Percentiles rank a stretch among this genome's conserved stretches.
Conservation (phyloP, 1,140 invertebrate species). For the Ephestia elutella region DNA sequence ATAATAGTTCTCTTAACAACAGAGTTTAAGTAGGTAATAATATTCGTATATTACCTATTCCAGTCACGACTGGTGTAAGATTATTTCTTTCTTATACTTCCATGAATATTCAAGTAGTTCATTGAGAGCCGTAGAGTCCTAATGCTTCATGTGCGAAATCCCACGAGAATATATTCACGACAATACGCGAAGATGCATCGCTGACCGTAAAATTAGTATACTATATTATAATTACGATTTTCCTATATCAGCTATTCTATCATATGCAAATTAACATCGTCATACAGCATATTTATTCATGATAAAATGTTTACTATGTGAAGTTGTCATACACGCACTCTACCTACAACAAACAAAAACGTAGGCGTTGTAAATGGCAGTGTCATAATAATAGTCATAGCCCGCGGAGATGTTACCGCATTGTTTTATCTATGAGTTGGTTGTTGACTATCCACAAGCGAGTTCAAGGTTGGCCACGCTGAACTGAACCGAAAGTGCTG, state of each 20-base stretch:
- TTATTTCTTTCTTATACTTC: conserved; percentile 31
- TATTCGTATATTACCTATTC: conserved; percentile 23
- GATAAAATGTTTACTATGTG: no score
- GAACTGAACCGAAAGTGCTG: conserved; percentile 27
- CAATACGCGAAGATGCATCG: neutral
- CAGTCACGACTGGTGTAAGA: conserved; percentile 33
- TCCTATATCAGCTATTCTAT: no score
- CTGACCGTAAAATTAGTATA: neutral
- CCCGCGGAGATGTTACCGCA: conserved; percentile 17
- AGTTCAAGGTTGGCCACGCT: conserved; percentile 62
- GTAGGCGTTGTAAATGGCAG: no score
- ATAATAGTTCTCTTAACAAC: no score
- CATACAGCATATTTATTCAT: no score
- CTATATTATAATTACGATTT: no score
- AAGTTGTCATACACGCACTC: no score
- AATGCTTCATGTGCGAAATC: conserved; percentile 12
- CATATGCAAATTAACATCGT: no score
- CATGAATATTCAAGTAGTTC: conserved; percentile 49
- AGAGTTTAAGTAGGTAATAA: neutral
- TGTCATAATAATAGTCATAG: neutral
- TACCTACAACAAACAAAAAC: no score
- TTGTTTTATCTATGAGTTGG: conserved; percentile 46
- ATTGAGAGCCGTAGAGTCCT: conserved; percentile 23
- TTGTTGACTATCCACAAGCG: conserved; percentile 59
- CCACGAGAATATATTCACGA: neutral